Conservation (phyloP, 2,888 invertebrate species). For the Eupelmus urozonus region DNA sequence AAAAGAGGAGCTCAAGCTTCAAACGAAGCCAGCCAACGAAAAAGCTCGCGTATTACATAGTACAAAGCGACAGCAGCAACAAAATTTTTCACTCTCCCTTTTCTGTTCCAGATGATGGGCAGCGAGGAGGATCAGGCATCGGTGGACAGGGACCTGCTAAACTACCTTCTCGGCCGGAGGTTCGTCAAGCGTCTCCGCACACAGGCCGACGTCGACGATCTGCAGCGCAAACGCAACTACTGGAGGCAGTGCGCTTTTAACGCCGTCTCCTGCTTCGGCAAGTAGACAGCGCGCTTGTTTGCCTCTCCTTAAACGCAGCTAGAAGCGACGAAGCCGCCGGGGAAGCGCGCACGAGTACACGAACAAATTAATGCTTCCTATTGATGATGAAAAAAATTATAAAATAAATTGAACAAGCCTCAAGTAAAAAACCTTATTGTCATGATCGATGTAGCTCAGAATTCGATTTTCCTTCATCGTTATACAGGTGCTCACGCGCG, state of each 20-base stretch:
- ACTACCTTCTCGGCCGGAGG: slow-evolving; percentile 79
- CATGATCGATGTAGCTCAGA: slow-evolving; percentile 49
- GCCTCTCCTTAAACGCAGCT: too few species aligned
- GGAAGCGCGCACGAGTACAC: background rate
- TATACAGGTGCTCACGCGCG: background rate
- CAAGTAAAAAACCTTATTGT: slow-evolving; percentile 40
- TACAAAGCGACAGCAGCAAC: background rate
- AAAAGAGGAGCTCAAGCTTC: too few species aligned
- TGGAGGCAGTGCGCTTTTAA: slow-evolving; percentile 81
- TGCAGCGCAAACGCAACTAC: slow-evolving; percentile 79
- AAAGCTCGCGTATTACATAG: background rate
- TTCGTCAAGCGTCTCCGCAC: slow-evolving; percentile 77
- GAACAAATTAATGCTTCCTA: slow-evolving; percentile 43
- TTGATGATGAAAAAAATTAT: slow-evolving; percentile 1
- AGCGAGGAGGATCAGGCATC: slow-evolving; percentile 71
- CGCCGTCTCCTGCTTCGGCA: slow-evolving; percentile 80
- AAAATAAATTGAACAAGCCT: slow-evolving; percentile 20
- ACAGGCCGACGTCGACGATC: slow-evolving; percentile 77
- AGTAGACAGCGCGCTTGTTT: slow-evolving; percentile 74
- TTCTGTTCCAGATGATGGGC: slow-evolving; percentile 36
- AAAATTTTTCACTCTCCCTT: too few species aligned
- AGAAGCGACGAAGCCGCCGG: background rate
- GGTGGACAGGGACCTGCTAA: slow-evolving; percentile 78
- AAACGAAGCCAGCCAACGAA: too few species aligned
- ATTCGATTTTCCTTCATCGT: slow-evolving; percentile 30